Evolutionary conservation across 2,113 vertebrate species (phyloP).

Genomic region (Hyperoodon ampullatus): DNA sequence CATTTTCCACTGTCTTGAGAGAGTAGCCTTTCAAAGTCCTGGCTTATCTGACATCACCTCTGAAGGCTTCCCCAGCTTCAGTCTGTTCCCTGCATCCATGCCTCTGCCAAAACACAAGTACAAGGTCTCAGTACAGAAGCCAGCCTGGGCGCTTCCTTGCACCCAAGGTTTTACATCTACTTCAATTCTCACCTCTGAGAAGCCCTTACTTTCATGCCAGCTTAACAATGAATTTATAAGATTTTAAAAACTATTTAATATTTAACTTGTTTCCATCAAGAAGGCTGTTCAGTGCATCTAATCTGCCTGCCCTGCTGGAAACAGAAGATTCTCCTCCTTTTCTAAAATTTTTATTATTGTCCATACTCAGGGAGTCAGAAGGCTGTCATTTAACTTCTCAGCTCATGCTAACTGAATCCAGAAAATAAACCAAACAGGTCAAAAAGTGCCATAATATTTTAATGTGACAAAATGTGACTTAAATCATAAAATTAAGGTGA

Average conservation of each 20-base stretch:
- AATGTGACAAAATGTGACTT: background rate
- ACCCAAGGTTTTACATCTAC: background rate
- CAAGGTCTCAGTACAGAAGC: background rate
- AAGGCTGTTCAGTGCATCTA: background rate
- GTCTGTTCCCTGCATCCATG: background rate
- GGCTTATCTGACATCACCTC: background rate
- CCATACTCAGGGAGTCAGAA: background rate
- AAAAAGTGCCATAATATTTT: background rate
- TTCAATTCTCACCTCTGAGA: background rate
- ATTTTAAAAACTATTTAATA: background rate
- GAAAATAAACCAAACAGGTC: slow-evolving; percentile 34
- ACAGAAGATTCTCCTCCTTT: background rate
- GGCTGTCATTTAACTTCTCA: background rate
- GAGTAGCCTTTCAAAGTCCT: background rate
- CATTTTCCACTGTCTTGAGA: background rate
- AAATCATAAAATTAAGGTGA: background rate
- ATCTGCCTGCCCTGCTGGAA: background rate
- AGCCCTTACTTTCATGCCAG: background rate
- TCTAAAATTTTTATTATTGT: background rate
- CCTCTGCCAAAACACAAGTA: background rate
- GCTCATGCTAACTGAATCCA: slow-evolving; percentile 5
- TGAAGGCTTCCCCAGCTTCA: background rate
- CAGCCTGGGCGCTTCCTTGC: background rate
- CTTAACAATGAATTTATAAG: background rate
- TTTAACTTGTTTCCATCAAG: background rate